A percentile compares a stretch with the other conserved stretches of the same genome.
Conservation (phyloP, 2,113 vertebrate genomes). For the Sphyrna mokarran region DNA sequence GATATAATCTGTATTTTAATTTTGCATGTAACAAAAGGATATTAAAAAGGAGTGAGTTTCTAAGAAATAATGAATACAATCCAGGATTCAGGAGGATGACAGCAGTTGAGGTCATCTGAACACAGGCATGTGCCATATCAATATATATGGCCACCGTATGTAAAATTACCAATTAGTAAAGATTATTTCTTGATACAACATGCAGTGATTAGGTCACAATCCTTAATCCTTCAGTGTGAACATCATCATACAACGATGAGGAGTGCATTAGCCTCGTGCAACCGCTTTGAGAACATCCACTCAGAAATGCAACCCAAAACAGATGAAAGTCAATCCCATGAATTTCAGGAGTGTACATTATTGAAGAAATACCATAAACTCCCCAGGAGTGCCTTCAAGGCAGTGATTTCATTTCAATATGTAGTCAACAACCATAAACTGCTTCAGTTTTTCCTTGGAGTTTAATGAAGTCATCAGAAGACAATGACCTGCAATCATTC, state of each 20-base stretch:
- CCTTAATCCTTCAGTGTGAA: constrained; percentile 28
- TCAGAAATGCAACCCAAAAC: constrained; percentile 2
- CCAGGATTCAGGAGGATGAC: not conserved
- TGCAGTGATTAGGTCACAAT: constrained; percentile 26
- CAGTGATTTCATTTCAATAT: not conserved
- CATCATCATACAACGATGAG: not conserved
- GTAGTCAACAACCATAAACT: not conserved
- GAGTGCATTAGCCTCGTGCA: not conserved
- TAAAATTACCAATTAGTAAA: constrained; percentile 13
- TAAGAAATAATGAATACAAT: not conserved
- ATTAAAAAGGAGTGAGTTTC: constrained; percentile 26
- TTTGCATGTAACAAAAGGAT: constrained; percentile 5
- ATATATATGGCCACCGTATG: not conserved
- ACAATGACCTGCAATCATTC: not conserved
- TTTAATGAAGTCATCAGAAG: constrained; percentile 2
- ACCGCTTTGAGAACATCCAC: not conserved
- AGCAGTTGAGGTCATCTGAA: not conserved
- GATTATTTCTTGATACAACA: constrained; percentile 1
- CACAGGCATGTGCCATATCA: not conserved
- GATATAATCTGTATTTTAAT: not conserved
- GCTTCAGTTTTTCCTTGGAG: not conserved
- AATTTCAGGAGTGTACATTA: not conserved
- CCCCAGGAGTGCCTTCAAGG: not conserved
- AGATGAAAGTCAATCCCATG: not conserved
- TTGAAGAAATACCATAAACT: not conserved